Conservation (phyloP, 2,113 vertebrate species). For the Actinemys pallida region DNA sequence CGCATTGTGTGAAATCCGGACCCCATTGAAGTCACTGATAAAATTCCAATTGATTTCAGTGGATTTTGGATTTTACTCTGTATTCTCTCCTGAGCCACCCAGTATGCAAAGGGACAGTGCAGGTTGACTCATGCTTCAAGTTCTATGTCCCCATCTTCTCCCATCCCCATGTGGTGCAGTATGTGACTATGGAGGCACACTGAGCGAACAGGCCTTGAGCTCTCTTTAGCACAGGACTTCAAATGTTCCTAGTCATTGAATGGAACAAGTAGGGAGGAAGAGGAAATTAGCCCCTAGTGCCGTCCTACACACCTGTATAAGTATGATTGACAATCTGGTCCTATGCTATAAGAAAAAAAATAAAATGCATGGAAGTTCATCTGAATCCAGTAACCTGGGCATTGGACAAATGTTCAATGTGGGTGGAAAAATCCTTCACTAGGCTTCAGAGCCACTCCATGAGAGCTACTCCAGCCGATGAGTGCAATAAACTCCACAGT, state of each 20-base stretch:
- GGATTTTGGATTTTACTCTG: background rate
- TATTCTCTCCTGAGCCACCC: no score
- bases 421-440: background rate
- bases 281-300: background rate
- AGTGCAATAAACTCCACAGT: background rate
- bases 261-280: background rate
- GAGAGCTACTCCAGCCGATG: background rate
- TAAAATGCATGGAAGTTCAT: background rate
- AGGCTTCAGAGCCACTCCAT: background rate
- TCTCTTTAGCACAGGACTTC: background rate
- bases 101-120: background rate
- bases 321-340: background rate
- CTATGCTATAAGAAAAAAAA: background rate
- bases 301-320: background rate
- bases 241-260: background rate
- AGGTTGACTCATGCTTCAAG: background rate
- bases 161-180: background rate
- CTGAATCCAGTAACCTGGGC: background rate
- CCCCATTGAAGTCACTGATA: no score
- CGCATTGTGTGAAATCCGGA: background rate
- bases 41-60: background rate
- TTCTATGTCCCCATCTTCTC: background rate
- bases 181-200: no score
- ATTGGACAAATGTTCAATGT: background rate
- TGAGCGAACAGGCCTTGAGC: background rate